Evolutionary conservation across 1,140 invertebrate genomes (phyloP).

Genomic region (Gryon sp.): DNA sequence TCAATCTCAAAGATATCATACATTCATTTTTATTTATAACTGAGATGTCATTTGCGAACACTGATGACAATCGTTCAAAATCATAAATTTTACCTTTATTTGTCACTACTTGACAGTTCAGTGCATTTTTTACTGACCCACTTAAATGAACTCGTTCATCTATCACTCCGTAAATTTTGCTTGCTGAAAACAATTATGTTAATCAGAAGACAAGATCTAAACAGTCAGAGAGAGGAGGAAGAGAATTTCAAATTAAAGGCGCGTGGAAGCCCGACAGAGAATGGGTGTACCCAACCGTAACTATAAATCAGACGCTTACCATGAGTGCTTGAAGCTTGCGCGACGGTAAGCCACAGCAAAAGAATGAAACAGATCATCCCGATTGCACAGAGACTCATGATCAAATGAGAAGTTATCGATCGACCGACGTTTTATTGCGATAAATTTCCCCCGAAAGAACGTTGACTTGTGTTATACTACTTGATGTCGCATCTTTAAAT

Average conservation of each 20-base stretch:
- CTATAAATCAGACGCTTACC: conserved; percentile 72
- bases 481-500: conserved; percentile 1
- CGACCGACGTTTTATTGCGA: conserved; percentile 41
- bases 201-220: conserved; percentile 16
- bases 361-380: conserved; percentile 64
- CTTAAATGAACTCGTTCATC: conserved; percentile 13
- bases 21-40: not conserved
- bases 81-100: conserved; percentile 8
- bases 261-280: conserved; percentile 62
- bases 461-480: not conserved
- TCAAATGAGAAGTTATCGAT: conserved; percentile 50
- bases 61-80: not conserved
- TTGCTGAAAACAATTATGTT: conserved; percentile 47
- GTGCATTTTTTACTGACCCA: conserved; percentile 9
- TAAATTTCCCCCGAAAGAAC: conserved; percentile 40
- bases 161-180: conserved; percentile 11
- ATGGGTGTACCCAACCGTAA: conserved; percentile 66
- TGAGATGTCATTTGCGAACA: not conserved
- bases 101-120: conserved; percentile 4
- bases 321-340: conserved; percentile 43
- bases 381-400: conserved; percentile 42
- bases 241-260: conserved; percentile 3
- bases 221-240: too few species aligned
- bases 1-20: conserved; percentile 8
- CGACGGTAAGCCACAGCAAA: conserved; percentile 50